phyloP scores from a whole-genome alignment of 2,888 invertebrate genomes.

The Plagiodera versicolora region DNA sequence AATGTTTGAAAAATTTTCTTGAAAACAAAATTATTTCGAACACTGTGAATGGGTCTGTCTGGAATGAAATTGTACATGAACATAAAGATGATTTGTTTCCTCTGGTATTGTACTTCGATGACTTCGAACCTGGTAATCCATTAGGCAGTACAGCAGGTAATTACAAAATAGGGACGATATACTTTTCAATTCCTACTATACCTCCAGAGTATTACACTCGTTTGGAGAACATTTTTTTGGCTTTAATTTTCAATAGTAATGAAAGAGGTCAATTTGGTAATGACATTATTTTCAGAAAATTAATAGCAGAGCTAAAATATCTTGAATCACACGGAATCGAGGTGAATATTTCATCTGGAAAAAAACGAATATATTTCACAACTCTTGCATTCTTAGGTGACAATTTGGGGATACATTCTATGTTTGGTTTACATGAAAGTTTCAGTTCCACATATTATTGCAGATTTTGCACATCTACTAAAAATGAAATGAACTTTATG shows the following conservation, averaged over 20 bases:
- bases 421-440: conserved; percentile 33
- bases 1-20: conserved; percentile 6
- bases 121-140: conserved; percentile 16
- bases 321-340: conserved; percentile 17
- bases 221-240: conserved; percentile 18
- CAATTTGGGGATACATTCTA: conserved; percentile 34
- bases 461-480: conserved; percentile 27
- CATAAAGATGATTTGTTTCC: conserved; percentile 11
- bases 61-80: conserved; percentile 11
- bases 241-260: conserved; percentile 20
- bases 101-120: conserved; percentile 15
- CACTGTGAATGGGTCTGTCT: conserved; percentile 6
- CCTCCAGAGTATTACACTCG: conserved; percentile 18
- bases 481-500: conserved; percentile 5
- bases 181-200: conserved; percentile 15
- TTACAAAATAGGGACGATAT: conserved; percentile 17
- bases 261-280: conserved; percentile 22
- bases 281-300: conserved; percentile 13
- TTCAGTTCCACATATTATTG: conserved; percentile 31
- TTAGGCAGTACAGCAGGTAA: conserved; percentile 7
- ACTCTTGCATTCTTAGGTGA: conserved; percentile 29
- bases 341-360: conserved; percentile 13
- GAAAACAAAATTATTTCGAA: conserved; percentile 7
- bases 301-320: conserved; percentile 14
- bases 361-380: conserved; percentile 29